Evolutionary conservation across 2,113 vertebrate genomes (phyloP), one percentile per base, ranked within the genome.

Genomic region (Nymphicus hollandicus): DNA sequence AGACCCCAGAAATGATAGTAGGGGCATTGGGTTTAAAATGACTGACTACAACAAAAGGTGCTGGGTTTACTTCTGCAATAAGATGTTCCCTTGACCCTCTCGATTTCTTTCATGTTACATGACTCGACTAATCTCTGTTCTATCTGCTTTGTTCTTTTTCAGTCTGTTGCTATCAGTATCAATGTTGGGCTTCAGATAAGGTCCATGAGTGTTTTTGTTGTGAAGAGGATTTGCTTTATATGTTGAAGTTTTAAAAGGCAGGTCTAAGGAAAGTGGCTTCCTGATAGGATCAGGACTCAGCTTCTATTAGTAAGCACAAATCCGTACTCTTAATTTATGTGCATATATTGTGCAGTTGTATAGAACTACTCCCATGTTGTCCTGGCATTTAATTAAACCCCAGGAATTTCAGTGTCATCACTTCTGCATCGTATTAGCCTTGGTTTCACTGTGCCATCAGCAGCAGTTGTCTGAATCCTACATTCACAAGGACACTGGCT

Each of bases 61-160:
- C 16, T 49, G 20, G 25, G 9, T 49, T 96, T 31, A 44, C 33
- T 77, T 83, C 37, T 66, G n/a, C 53, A 69, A 3, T 31, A 41
- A 84, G 28, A 7, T 60, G 19, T 52, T 74, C 19, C 58, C 24
- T 64, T 83, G 27, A 13, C 8, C 18, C 13, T 84, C 60, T 37
- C 15, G 25, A 24, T 24, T 70, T 15, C 28, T n/a, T 64, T 27
- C 17, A 35, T 0, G 1, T 66, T 37, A 33, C 11, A 23, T 0
- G 1, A 55, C 33, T n/a, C 46, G 8, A n/a, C 15, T 63, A 55
- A 3, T 27, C 35, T 10, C 50, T 72, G 8, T 52, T 35, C 18
- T 7, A 25, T 60, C 14, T 88, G 16, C 10, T 66, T 63, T 20
- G 5, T 44, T 49, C 31, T 43, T 76, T 73, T 76, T 43, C 1